Conservation (phyloP, 2,888 invertebrate genomes). For the Mimachlamys varia region DNA sequence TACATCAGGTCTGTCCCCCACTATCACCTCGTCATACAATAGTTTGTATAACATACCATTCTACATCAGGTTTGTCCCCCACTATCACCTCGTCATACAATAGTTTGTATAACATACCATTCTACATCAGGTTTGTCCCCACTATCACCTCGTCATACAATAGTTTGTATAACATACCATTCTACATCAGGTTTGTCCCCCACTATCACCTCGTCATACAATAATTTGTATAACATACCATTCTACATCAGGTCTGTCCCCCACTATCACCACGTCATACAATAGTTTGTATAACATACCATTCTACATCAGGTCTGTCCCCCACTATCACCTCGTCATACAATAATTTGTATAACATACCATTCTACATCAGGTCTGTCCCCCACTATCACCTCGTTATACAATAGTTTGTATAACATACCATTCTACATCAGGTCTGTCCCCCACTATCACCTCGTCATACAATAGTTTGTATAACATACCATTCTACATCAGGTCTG, state of each 20-base stretch:
- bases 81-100: background rate
- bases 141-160: background rate
- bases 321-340: background rate
- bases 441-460: background rate
- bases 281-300: too few species aligned
- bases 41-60: too few species aligned
- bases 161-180: too few species aligned
- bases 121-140: background rate
- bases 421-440: background rate
- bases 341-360: too few species aligned
- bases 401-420: too few species aligned
- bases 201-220: background rate
- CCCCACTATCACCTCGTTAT: background rate
- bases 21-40: background rate
- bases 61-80: background rate
- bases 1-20: background rate
- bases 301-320: background rate
- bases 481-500: background rate
- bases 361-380: background rate
- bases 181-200: background rate
- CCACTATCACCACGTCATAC: background rate
- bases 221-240: too few species aligned
- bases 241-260: background rate
- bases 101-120: too few species aligned
- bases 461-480: too few species aligned